Conservation (phyloP, 35 echinoderm and acorn worm genomes). For the Heliocidaris tuberculata region DNA sequence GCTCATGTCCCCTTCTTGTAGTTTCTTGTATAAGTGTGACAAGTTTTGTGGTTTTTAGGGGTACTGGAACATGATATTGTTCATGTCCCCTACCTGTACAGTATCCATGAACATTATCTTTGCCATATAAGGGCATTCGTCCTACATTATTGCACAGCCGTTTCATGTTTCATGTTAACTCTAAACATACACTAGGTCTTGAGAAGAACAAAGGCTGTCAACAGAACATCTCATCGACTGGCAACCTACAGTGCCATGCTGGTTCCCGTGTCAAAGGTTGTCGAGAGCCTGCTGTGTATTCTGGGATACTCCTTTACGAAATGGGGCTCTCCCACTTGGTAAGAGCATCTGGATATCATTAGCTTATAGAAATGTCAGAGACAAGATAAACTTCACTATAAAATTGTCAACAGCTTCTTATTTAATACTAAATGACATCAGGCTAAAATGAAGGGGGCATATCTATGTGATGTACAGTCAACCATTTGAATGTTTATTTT, state of each 20-base stretch:
- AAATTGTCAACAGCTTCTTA: not conserved
- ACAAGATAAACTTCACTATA: not conserved
- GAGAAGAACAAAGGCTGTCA: not conserved
- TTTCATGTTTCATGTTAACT: slow-evolving; percentile 6
- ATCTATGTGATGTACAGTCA: no score
- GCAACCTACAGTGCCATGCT: not conserved
- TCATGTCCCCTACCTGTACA: not conserved
- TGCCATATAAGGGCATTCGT: not conserved
- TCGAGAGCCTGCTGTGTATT: not conserved
- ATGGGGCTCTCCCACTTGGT: not conserved
- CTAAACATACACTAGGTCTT: not conserved
- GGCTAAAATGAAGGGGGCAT: no score
- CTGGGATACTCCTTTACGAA: not conserved
- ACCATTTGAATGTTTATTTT: no score
- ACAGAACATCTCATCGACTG: not conserved
- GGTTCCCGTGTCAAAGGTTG: not conserved
- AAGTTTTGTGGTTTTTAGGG: not conserved
- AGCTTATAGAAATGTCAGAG: not conserved
- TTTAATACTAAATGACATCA: no score
- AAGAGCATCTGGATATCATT: not conserved
- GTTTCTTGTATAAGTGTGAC: no score
- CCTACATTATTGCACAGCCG: not conserved
- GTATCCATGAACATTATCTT: not conserved
- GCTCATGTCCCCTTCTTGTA: no score
- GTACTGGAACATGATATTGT: not conserved